Evolutionary conservation across 2,888 invertebrate species (phyloP).

Genomic region (Xestoiulus laeticollis): DNA sequence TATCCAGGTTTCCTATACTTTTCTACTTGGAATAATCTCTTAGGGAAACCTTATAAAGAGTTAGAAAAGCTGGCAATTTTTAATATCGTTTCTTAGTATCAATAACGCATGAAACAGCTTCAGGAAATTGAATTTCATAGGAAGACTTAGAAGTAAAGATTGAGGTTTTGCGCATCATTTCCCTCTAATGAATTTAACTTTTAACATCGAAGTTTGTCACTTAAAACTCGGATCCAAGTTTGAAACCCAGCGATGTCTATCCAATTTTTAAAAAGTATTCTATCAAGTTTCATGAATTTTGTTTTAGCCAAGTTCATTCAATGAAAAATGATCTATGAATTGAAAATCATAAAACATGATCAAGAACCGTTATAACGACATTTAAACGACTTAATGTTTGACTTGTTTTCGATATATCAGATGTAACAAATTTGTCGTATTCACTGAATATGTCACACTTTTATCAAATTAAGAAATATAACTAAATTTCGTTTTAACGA

Average conservation of each 20-base stretch:
- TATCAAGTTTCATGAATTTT: no score
- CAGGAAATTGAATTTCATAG: conserved; percentile 14
- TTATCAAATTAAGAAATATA: no score
- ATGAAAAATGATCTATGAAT: no score
- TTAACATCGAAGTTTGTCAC: not conserved
- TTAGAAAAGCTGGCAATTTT: not conserved
- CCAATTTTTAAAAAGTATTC: not conserved
- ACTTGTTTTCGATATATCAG: no score
- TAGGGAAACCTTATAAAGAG: not conserved
- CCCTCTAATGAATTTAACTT: not conserved
- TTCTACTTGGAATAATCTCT: not conserved
- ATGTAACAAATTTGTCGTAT: no score
- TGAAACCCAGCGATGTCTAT: not conserved
- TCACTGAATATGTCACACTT: no score
- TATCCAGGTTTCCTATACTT: not conserved
- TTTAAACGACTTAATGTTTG: no score
- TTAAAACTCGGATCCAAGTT: not conserved
- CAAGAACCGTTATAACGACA: no score
- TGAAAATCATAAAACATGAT: no score
- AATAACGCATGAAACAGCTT: not conserved
- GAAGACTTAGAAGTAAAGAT: not conserved
- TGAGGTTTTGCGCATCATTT: not conserved
- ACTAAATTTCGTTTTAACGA: no score
- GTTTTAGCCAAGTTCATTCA: no score
- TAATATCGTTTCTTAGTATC: not conserved